Evolutionary conservation across 2,113 vertebrate species (phyloP), one percentile per base, ranked within the genome.

Genomic region (Sigmodon hispidus): DNA sequence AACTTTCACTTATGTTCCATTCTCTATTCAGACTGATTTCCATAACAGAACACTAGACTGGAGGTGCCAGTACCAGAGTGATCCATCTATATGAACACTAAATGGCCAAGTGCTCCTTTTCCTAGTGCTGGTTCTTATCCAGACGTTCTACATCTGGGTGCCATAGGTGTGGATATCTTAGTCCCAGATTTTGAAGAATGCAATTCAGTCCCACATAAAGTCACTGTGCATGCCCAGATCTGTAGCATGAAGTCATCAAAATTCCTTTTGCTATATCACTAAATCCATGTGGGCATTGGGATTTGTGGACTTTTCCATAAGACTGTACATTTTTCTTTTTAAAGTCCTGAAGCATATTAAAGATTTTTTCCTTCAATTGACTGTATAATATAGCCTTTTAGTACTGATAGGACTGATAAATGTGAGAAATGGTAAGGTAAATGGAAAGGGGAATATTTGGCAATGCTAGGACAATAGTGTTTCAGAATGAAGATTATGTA

Each of bases 1-100:
- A 69, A 52, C 45, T 69, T 90, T 59, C 5, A 63, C 45, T 7
- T 29, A 61, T 29, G 10, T 87, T 13, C 40, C 19, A 57, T 69
- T 16, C 5, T 84, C 24, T 65, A 31, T 77, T 70, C 9, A 43
- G 26, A 87, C 52, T 19, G 6, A 83, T 45, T 87, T 40, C 36
- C 76, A 91, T 45, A 55, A 70, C 26, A 85, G 86, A 95, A 97
- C 77, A 91, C 59, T 69, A 31, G 36, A 26, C 22, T 69, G 21
- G 26, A 89, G 69, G 45, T 86, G 29, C 59, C 61, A 69, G 55
- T 55, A 89, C 91, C 11, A 75, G 19, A 36, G 73, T 65, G 21
- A 31, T 50, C 10, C 22, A 57, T 77, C 85, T 89, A 48, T 24
- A 75, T 65, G 22, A 57, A 76, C 65, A 77, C 8, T 93, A 69